Percentiles rank a stretch among this genome's conserved stretches.
phyloP scores from a whole-genome alignment of 1,140 invertebrate species.

The Zophobas atratus region DNA sequence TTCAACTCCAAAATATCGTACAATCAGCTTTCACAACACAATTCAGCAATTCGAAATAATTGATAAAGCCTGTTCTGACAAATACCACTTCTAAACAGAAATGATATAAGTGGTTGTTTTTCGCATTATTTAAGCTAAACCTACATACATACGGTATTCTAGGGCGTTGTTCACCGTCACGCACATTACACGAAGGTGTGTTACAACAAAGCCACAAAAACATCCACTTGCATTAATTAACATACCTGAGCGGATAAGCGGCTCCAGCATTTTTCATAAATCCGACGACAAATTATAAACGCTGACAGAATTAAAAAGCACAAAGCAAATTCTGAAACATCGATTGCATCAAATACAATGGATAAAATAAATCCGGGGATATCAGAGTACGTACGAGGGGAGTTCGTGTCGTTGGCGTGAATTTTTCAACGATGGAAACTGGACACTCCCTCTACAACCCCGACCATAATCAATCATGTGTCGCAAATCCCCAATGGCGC shows the following conservation, averaged over 20 bases:
- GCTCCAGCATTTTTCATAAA: background rate
- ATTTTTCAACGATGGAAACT: conserved; percentile 36
- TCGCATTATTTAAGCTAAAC: conserved; percentile 33
- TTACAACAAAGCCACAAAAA: conserved; percentile 37
- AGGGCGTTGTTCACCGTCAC: conserved; percentile 36
- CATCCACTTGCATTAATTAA: conserved; percentile 40
- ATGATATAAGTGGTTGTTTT: conserved; percentile 24
- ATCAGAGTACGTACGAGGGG: background rate
- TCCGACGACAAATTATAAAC: background rate
- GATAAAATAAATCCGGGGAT: conserved; percentile 1
- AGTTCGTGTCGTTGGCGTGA: conserved; percentile 36
- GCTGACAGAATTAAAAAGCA: background rate
- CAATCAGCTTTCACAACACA: conserved; percentile 17
- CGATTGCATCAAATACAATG: background rate
- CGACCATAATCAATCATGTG: conserved; percentile 50
- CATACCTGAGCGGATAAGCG: conserved; percentile 6
- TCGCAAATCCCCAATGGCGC: conserved; percentile 50
- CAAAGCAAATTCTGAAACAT: background rate
- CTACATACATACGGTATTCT: conserved; percentile 11
- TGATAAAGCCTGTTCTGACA: background rate
- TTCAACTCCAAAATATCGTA: conserved; percentile 9
- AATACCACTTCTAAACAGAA: conserved; percentile 5
- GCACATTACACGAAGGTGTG: conserved; percentile 39
- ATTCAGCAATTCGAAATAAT: conserved; percentile 10
- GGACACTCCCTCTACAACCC: conserved; percentile 44